Evolutionary conservation across 2,113 vertebrate species (phyloP).

Genomic region (Eonycteris spelaea): DNA sequence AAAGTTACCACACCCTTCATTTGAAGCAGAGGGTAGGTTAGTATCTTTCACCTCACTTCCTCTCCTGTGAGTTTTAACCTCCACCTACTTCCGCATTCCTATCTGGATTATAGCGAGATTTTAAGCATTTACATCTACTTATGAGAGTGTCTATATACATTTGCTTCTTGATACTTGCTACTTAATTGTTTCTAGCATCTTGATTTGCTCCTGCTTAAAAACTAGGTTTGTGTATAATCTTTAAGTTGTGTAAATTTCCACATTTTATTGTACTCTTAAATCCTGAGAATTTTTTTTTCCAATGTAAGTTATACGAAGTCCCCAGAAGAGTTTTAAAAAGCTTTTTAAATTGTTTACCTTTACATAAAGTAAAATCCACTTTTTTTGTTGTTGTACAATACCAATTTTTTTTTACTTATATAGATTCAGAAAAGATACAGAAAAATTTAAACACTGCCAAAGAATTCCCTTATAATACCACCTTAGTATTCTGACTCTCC

Average conservation of each 20-base stretch:
- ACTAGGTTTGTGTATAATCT: background rate
- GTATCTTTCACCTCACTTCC: background rate
- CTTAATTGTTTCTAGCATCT: background rate
- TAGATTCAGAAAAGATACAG: background rate
- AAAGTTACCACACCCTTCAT: background rate
- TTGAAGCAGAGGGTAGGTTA: background rate
- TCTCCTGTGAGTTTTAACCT: background rate
- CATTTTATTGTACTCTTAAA: background rate
- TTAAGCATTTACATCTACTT: background rate
- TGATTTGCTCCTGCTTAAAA: background rate
- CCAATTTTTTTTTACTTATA: background rate
- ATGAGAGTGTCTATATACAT: background rate
- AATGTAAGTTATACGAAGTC: background rate
- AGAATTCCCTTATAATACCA: background rate
- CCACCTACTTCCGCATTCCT: background rate
- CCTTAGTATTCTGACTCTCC: background rate
- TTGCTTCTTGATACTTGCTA: background rate
- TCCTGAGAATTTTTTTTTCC: background rate
- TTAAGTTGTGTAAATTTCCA: background rate
- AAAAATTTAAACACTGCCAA: background rate
- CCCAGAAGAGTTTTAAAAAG: background rate
- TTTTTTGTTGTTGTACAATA: background rate
- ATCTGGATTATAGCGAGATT: background rate
- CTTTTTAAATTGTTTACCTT: background rate
- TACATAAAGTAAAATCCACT: background rate